Evolutionary conservation across 2,797 vertebrate genomes (phyloP), one percentile per base, ranked within the genome.

Genomic region (Linurgus olivaceus): DNA sequence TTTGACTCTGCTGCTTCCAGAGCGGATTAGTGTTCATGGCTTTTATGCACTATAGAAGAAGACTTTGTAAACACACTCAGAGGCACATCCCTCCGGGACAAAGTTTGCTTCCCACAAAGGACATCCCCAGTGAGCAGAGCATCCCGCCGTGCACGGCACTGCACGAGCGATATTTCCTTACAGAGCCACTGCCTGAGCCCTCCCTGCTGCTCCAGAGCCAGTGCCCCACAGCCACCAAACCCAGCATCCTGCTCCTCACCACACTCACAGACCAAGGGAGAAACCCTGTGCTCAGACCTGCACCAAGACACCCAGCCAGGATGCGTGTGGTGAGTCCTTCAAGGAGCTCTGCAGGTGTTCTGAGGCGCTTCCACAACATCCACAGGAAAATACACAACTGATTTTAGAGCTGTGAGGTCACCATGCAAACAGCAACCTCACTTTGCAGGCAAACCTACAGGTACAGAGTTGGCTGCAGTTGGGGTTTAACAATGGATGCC

Each of bases 91-190:
- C 82, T 80, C 33, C 0, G 0, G 86, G 77, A 81, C 40, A 50
- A 70, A 77, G 93, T 68, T 66, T 75, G 65, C 42, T 81, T 86
- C 78, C 62, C 70, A 76, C 76, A 86, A 62, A 81, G 62, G 73
- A 86, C 44, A 70, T 16, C 31, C 44, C 7, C 3, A 52, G 66
- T 0, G 2, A 83, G 83, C 2, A 16, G 35, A 55, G 70, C 79
- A 76, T 61, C 80, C 82, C 1, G 0, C 59, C 0, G 0, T 0
- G 6, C 1, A 0, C 0, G 0, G 84, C 70, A 17, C 45, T 1
- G 4, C 73, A n/a, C 5, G 7, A 52, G 61, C 0, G 0, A 0
- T 12, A 15, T 33, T 61, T 44, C 55, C 23, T 47, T 4, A 33
- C 0, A 4, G 50, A 95, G 79, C 20, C 9, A 4, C 52, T 54